Percentiles rank a stretch among this genome's conserved stretches.
These are phyloP conservation scores for Neosilurus hyrtlii DNA, from an alignment of 2,797 vertebrate species.

Conservation along the genomic window DNA sequence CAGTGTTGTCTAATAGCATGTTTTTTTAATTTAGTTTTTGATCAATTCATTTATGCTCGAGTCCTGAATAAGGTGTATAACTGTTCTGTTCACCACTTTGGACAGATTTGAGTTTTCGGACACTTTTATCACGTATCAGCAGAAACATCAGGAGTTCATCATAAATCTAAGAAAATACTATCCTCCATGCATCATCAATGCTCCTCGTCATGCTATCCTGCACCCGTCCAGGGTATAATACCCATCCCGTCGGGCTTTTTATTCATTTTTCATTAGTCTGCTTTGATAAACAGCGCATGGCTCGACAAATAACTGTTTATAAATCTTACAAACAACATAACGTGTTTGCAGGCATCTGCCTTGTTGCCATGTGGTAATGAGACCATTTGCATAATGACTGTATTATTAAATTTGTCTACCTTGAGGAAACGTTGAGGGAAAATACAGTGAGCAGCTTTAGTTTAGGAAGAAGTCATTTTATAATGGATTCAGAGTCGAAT, in stretches of 20 bases:
- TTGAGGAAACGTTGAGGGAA: slow-evolving; percentile 82
- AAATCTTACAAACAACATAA: slow-evolving; percentile 68
- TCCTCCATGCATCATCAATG: slow-evolving; percentile 18
- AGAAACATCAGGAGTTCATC: slow-evolving; percentile 3
- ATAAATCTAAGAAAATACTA: slow-evolving; percentile 37
- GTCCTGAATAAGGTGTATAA: too few species aligned
- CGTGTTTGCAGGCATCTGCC: slow-evolving; percentile 66
- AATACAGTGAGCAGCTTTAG: slow-evolving; percentile 47
- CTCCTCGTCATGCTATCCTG: slow-evolving; percentile 20
- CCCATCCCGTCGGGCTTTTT: slow-evolving; percentile 71
- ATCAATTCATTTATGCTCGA: too few species aligned
- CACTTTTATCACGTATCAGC: slow-evolving; percentile 17
- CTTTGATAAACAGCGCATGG: slow-evolving; percentile 62
- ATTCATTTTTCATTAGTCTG: slow-evolving; percentile 62
- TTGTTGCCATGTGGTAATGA: slow-evolving; percentile 76
- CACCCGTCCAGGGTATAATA: slow-evolving; percentile 56
- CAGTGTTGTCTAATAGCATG: neutral
- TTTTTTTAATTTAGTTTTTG: neutral
- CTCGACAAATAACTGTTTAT: slow-evolving; percentile 61
- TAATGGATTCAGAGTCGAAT: slow-evolving; percentile 20
- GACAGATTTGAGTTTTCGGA: slow-evolving; percentile 12
- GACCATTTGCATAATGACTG: slow-evolving; percentile 87
- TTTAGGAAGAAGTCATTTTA: slow-evolving; percentile 58
- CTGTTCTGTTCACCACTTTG: neutral
- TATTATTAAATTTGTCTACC: slow-evolving; percentile 82